phyloP scores from a whole-genome alignment of 1,140 invertebrate genomes.

The Cryptotermes secundus region DNA sequence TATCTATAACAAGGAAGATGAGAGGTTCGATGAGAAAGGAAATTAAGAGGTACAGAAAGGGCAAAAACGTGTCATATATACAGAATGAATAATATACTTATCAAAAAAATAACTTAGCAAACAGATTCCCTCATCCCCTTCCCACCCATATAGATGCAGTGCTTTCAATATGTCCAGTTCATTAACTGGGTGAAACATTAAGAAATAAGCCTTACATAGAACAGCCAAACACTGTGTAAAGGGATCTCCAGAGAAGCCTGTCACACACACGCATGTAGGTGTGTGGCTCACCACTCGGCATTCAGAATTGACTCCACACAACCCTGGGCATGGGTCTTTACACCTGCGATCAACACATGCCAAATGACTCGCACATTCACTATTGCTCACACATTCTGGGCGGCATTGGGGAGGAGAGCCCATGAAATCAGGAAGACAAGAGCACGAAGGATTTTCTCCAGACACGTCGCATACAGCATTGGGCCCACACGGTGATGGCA shows the following conservation, averaged over 20 bases:
- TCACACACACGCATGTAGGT: slow-evolving; percentile 46
- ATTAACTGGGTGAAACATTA: slow-evolving; percentile 38
- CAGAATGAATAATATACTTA: too few relatives aligned
- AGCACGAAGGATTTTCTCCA: slow-evolving; percentile 50
- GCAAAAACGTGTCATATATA: too few relatives aligned
- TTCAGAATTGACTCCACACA: slow-evolving; percentile 48
- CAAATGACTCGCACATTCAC: slow-evolving; percentile 42
- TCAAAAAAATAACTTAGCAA: neutral
- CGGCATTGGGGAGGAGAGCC: slow-evolving; percentile 56
- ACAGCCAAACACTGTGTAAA: slow-evolving; percentile 37
- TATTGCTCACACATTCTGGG: slow-evolving; percentile 44
- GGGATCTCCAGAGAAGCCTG: slow-evolving; percentile 49
- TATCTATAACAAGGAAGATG: too few relatives aligned
- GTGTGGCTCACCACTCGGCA: slow-evolving; percentile 47
- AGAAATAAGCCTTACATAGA: slow-evolving; percentile 16
- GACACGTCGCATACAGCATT: slow-evolving; percentile 51
- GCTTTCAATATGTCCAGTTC: too few relatives aligned
- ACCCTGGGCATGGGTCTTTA: slow-evolving; percentile 45
- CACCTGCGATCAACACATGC: slow-evolving; percentile 45
- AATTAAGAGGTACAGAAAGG: too few relatives aligned
- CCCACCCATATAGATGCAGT: too few relatives aligned
- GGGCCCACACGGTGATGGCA: slow-evolving; percentile 53
- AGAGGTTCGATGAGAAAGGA: too few relatives aligned
- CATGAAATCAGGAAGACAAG: slow-evolving; percentile 52
- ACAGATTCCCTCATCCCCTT: neutral